Base-by-base conservation (phyloP, 1,140 invertebrate species). In the Diachasma alloeum region DNA sequence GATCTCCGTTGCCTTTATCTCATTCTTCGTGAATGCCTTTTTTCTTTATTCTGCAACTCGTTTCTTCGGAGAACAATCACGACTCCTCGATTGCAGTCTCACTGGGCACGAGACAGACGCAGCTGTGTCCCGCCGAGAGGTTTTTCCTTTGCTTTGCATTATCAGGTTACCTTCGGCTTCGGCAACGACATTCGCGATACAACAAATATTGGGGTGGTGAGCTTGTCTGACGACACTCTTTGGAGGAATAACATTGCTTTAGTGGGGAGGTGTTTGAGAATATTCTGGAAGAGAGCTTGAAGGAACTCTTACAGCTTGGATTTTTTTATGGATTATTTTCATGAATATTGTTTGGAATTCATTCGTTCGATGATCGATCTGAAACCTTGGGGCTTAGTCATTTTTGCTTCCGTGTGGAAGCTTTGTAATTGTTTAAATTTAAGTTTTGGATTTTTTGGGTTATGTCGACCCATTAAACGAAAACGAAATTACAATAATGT, bases 1-100 rank as follows among this genome's bases (percentile, higher is more conserved):
- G 73, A 72, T 78, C 82, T 72, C 75, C 44, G 74, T 56, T 72
- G 74, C 72, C 53, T 72, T 79, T 75, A 78, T 79, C 78, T 77
- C 74, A 66, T 9, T 67, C 67, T 26, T 68, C 44, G 66, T 72
- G 31, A 48, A 70, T 71, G 26, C 46, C 42, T 75, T 75, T 72
- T 66, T 76, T 56, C 39, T 46, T 37, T 42, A 24, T 67, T 24
- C 22, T 72, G 39, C 63, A 67, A 56, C 56, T 31, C 48, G 36
- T 63, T 26, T 37, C n/a, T 66, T 56, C 48, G 19, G 26, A 78
- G 79, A 80, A 78, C 72, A 80, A 78, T 78, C 79, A 78, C 73
- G 74, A 67, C 67, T 56, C 72, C 53, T 72, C 67, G 24, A 68
- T 72, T 42, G 68, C 48, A 59, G 75, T 44, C 74, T 63, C 59